Percentiles rank a stretch among this genome's conserved stretches.
Conservation (phyloP, 2,113 vertebrate species). For the Equus przewalskii region DNA sequence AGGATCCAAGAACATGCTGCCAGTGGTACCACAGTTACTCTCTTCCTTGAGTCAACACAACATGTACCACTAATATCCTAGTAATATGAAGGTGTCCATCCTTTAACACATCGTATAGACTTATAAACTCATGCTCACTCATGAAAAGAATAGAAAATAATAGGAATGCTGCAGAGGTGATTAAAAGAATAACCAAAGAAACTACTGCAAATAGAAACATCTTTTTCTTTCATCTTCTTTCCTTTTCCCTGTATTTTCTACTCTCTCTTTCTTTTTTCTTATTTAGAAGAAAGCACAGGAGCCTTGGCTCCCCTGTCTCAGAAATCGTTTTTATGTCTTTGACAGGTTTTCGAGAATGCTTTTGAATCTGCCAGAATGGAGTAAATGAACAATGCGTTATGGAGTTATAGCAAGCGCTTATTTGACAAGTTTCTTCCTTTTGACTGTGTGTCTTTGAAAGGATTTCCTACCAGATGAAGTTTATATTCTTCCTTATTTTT, state of each 20-base stretch:
- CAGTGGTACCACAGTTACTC: background rate
- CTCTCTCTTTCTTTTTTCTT: background rate
- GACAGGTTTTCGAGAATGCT: background rate
- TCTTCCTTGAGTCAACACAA: background rate
- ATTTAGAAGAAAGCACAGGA: background rate
- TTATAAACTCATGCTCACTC: background rate
- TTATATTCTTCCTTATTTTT: constrained; percentile 12
- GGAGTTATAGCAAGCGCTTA: background rate
- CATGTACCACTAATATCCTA: rapidly evolving
- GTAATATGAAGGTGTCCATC: background rate
- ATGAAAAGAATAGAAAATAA: background rate
- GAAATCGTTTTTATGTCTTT: background rate
- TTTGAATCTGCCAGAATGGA: background rate
- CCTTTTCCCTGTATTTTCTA: background rate
- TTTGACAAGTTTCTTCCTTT: constrained; percentile 55
- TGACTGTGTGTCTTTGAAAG: constrained; percentile 55
- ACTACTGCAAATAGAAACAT: background rate
- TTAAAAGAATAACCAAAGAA: background rate
- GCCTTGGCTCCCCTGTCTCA: background rate
- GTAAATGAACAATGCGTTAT: constrained; percentile 33
- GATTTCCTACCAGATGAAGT: constrained; percentile 41
- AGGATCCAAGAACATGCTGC: background rate
- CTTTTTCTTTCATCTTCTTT: background rate
- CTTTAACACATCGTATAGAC: background rate
- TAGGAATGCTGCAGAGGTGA: background rate